Evolutionary conservation across 2,113 vertebrate genomes (phyloP).

Genomic region (Corvus moneduloides): DNA sequence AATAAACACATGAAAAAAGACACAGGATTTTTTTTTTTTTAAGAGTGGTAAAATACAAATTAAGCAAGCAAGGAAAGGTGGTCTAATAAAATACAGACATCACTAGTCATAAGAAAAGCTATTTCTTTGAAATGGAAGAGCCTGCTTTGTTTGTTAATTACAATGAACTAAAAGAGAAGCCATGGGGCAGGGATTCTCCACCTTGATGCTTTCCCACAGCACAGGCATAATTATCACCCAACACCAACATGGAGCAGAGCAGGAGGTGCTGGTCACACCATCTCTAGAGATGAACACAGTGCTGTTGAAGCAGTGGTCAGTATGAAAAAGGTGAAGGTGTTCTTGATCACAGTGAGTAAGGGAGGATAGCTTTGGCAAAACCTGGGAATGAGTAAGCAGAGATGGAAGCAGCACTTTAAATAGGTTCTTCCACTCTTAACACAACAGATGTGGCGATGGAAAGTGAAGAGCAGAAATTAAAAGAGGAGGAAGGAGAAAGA

Average conservation of each 20-base stretch:
- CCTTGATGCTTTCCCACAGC: neutral
- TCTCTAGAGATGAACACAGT: neutral
- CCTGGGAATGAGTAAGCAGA: neutral
- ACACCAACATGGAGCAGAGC: neutral
- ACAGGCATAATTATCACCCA: neutral
- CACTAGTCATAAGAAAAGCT: neutral
- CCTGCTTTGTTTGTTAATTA: neutral
- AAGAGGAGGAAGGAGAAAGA: neutral
- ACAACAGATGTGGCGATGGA: neutral
- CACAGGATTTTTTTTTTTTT: neutral
- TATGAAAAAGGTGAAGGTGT: neutral
- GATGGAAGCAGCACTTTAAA: neutral
- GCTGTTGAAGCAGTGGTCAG: neutral
- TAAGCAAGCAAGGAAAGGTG: neutral
- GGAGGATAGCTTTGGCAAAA: neutral
- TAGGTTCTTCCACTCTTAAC: neutral
- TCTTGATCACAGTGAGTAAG: neutral
- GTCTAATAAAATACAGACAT: neutral
- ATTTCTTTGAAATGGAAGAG: neutral
- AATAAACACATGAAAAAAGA: neutral
- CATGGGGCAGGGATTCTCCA: neutral
- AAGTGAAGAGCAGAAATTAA: neutral
- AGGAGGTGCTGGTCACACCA: neutral
- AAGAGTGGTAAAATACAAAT: neutral
- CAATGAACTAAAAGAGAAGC: neutral